Evolutionary conservation across 2,113 vertebrate genomes (phyloP), one percentile per base, ranked within the genome.

Genomic region (Sinocyclocheilus anshuiensis): DNA sequence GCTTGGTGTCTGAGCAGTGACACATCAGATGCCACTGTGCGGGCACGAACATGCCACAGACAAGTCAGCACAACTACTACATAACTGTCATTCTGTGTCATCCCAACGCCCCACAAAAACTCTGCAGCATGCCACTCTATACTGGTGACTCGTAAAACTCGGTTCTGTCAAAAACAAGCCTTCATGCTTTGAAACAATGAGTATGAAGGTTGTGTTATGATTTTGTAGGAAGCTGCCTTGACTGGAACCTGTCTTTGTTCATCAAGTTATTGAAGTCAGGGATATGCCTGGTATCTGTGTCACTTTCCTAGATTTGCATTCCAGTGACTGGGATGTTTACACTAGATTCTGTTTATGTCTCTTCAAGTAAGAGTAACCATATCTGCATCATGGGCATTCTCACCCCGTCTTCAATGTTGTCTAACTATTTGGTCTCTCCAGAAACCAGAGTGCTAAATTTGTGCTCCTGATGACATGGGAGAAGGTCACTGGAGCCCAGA

Each of bases 391-490:
- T 57, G 29, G 85, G 82, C 39, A 76, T 86, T 81, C 83, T 85
- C 85, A 88, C 90, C 92, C 88, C 80, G 71, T 88, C 87, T 92
- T 91, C 92, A 92, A 90, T 84, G 85, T 78, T 93, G 91, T 93
- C 88, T 83, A 71, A 89, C 90, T 94, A 93, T 94, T 94, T 89
- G 89, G 93, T 93, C 91, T 45, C 93, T 94, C 91, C 91, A 93
- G 94, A 94, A 94, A 94, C 94, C 78, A 76, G 87, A 89, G 72
- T 5, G 84, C 94, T 94, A 94, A 93, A 94, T 95, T 90, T 93
- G 92, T 93, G 87, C 81, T 84, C 42, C 74, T 26, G 83, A 85
- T 92, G 94, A 94, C 92, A 94, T 45, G 85, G 90, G 94, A 95
- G 94, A 95, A 95, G 94, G 94, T 95, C 94, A 94, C 13, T 75